Evolutionary conservation across 2,888 invertebrate genomes (phyloP).

Genomic region (Syritta pipiens): DNA sequence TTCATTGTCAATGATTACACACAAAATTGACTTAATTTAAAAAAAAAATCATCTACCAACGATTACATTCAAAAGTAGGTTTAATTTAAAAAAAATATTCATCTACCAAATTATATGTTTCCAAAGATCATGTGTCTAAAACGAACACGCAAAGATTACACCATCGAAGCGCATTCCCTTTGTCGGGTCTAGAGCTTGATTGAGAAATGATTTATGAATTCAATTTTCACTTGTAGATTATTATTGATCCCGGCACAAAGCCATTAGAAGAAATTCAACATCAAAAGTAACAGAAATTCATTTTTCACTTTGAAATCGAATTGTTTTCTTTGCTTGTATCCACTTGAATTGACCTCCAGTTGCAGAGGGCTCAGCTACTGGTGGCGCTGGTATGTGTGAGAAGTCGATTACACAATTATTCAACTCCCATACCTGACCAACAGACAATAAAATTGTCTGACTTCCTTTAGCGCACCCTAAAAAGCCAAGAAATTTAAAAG

Average conservation of each 20-base stretch:
- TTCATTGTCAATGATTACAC: no score
- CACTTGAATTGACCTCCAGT: slow-evolving; percentile 4
- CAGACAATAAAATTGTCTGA: slow-evolving; percentile 12
- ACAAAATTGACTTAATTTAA: no score
- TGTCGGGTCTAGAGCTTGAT: not conserved
- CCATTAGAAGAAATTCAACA: slow-evolving; percentile 7
- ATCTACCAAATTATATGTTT: not conserved
- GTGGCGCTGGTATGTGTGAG: not conserved
- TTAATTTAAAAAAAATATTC: no score
- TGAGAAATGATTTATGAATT: slow-evolving; percentile 20
- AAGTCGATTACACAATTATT: slow-evolving; percentile 24
- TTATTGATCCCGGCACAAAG: not conserved
- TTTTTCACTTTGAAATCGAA: slow-evolving; percentile 8
- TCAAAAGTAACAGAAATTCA: not conserved
- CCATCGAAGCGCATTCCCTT: slow-evolving; percentile 2
- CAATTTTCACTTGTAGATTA: not conserved
- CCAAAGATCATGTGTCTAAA: not conserved
- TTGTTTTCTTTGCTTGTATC: not conserved
- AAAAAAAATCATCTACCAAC: no score
- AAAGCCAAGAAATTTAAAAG: not conserved
- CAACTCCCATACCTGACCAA: not conserved
- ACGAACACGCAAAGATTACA: not conserved
- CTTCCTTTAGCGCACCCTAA: slow-evolving; percentile 22
- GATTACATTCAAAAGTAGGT: no score
- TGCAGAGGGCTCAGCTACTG: not conserved